Conservation (phyloP, 2,113 vertebrate species). For the Cromileptes altivelis region DNA sequence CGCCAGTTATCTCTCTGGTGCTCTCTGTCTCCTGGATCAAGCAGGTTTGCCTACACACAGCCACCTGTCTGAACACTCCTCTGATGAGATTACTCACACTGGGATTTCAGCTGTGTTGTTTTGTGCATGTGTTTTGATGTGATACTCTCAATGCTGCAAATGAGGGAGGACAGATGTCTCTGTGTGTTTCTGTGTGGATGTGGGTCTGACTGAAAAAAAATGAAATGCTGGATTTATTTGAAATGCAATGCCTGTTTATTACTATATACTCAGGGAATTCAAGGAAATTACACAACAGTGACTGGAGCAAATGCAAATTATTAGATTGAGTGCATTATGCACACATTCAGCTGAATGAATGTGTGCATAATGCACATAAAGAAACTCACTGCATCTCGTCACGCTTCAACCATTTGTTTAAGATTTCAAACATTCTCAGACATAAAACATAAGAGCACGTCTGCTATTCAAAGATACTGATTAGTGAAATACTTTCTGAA, state of each 20-base stretch:
- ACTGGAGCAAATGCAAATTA: conserved; percentile 32
- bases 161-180: conserved; percentile 49
- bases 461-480: conserved; percentile 12
- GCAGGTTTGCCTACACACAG: conserved; percentile 55
- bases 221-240: conserved; percentile 30
- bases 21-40: conserved; percentile 57
- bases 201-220: conserved; percentile 1
- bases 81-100: conserved; percentile 67
- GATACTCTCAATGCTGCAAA: conserved; percentile 27
- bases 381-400: conserved; percentile 23
- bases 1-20: conserved; percentile 40
- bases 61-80: conserved; percentile 60
- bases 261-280: conserved; percentile 13
- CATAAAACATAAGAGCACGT: neutral
- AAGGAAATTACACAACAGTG: conserved; percentile 1
- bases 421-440: neutral
- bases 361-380: conserved; percentile 8
- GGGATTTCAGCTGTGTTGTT: conserved; percentile 40
- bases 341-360: conserved; percentile 31
- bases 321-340: conserved; percentile 17
- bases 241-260: conserved; percentile 25
- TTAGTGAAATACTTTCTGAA: conserved; percentile 2
- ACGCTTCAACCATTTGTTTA: conserved; percentile 2
- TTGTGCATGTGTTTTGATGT: conserved; percentile 42
- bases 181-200: conserved; percentile 6